phyloP scores from a whole-genome alignment of 1,140 invertebrate genomes.

The Caerostris darwini region DNA sequence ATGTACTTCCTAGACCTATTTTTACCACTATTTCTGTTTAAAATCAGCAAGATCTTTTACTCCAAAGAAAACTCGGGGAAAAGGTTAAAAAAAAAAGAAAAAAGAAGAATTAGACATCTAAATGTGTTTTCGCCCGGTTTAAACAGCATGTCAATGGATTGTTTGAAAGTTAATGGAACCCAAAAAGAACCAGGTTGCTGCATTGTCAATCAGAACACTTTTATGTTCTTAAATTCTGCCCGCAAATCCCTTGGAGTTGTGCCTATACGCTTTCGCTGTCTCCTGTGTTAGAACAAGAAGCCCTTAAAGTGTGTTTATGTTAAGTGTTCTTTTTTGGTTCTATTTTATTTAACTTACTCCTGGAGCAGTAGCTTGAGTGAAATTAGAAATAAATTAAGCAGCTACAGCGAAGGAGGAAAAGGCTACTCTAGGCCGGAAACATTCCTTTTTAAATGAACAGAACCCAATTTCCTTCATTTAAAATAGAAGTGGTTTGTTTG shows the following conservation, averaged over 20 bases:
- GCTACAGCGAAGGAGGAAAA: no score
- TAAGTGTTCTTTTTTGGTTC: background rate
- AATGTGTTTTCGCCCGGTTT: background rate
- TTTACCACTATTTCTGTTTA: background rate
- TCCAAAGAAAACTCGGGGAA: no score
- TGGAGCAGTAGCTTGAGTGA: no score
- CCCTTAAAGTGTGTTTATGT: conserved; percentile 39
- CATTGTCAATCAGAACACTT: conserved; percentile 6
- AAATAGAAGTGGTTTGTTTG: no score
- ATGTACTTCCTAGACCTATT: background rate
- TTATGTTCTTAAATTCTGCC: background rate
- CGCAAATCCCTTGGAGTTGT: no score
- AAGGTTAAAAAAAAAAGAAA: background rate
- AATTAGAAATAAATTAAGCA: no score
- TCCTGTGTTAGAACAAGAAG: background rate
- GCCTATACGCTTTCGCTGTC: no score
- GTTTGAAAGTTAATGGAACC: background rate
- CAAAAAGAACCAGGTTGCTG: conserved; percentile 32
- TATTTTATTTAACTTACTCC: background rate
- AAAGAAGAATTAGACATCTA: conserved; percentile 25
- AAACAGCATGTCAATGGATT: conserved; percentile 37
- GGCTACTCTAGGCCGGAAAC: no score
- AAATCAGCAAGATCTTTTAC: background rate
- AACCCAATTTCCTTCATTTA: no score
- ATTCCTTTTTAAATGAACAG: no score